These are phyloP conservation scores for Ahaetulla prasina DNA, from an alignment of 2,113 vertebrate species.

Conservation along the genomic window DNA sequence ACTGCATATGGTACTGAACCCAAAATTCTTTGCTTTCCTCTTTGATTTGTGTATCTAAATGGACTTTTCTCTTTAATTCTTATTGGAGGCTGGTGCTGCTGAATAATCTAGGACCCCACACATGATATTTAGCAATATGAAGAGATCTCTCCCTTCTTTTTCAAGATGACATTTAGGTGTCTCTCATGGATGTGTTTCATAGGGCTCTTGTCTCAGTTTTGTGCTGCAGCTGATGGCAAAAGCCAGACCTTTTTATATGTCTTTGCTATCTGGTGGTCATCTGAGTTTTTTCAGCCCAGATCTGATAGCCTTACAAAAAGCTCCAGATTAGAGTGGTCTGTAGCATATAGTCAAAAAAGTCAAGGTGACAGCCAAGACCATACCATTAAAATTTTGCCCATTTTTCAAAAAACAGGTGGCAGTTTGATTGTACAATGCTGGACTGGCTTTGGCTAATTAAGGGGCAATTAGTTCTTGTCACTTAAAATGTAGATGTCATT, in stretches of 20 bases:
- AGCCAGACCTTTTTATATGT: background rate
- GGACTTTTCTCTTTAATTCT: too few relatives aligned
- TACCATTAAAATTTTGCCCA: background rate
- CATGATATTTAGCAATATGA: background rate
- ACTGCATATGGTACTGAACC: too few relatives aligned
- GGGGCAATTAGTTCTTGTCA: conserved; percentile 11
- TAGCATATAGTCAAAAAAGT: background rate
- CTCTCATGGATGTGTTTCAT: too few relatives aligned
- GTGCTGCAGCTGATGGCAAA: background rate
- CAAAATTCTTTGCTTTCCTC: too few relatives aligned
- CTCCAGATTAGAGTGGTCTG: background rate
- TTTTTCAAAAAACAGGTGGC: background rate
- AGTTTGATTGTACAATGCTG: background rate
- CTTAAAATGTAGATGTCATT: conserved; percentile 29
- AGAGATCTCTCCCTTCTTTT: background rate
- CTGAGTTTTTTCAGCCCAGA: background rate
- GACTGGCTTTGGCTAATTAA: background rate
- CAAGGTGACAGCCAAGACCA: background rate
- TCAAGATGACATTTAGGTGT: background rate
- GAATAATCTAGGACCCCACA: background rate
- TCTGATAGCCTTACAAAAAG: background rate
- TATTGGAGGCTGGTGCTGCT: background rate
- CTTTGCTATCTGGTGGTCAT: background rate
- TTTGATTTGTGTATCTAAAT: too few relatives aligned
- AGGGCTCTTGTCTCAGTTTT: too few relatives aligned